Evolutionary conservation across 2,888 invertebrate species (phyloP).

Genomic region (Ophion ventricosus): DNA sequence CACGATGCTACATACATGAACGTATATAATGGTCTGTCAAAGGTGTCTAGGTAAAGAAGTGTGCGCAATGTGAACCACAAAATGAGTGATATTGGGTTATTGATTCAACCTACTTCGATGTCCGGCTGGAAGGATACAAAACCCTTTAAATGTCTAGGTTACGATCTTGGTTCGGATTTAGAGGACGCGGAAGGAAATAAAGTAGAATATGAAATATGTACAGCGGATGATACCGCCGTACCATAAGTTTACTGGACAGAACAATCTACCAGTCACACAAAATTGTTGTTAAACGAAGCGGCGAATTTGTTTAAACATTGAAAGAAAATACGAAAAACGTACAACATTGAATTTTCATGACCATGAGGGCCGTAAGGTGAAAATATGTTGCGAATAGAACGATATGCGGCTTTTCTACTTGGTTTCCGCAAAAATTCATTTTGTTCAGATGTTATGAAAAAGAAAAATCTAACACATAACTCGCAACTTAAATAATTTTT

Average conservation of each 20-base stretch:
- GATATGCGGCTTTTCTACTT: background rate
- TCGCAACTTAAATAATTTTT: no score
- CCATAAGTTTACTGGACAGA: no score
- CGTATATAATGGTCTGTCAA: slow-evolving; percentile 7
- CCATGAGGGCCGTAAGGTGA: background rate
- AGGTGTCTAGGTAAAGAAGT: slow-evolving; percentile 20
- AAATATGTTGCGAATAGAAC: background rate
- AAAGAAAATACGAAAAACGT: background rate
- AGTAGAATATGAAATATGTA: background rate
- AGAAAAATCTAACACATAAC: no score
- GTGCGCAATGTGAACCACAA: slow-evolving; percentile 2
- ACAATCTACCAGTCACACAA: no score
- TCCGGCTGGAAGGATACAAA: slow-evolving; percentile 11
- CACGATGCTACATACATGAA: background rate
- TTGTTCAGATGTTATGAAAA: background rate
- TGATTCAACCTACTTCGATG: slow-evolving; percentile 59
- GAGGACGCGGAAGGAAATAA: background rate
- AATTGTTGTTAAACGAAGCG: no score
- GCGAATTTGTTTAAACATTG: no score
- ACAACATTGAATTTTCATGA: background rate
- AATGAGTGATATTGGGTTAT: slow-evolving; percentile 57
- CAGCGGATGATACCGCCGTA: background rate
- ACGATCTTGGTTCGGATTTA: slow-evolving; percentile 4
- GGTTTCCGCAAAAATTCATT: background rate
- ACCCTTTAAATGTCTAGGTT: slow-evolving; percentile 21